Evolutionary conservation across 30 jellyfish, hydroid and myxozoan species (phyloP).

Genomic region (Pseudorhiza aurosa): DNA sequence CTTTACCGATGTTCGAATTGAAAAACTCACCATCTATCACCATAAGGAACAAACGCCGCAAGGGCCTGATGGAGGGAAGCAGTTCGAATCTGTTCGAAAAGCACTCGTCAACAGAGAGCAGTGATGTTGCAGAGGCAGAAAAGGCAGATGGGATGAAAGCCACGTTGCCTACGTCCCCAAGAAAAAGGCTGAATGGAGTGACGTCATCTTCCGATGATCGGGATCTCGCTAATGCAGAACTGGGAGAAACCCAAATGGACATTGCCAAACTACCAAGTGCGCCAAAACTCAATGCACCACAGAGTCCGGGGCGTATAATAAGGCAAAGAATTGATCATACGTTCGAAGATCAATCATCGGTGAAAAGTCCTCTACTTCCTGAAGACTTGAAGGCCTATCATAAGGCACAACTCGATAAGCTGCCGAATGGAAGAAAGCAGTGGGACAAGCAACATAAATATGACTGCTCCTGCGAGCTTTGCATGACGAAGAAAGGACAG

Average conservation of each 20-base stretch:
- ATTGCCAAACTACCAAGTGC: neutral
- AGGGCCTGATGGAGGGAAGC: slow-evolving; percentile 27
- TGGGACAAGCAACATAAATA: slow-evolving; percentile 29
- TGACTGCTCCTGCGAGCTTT: slow-evolving; percentile 52
- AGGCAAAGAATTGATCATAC: slow-evolving; percentile 58
- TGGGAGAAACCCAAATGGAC: too few species aligned
- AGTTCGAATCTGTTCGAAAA: neutral
- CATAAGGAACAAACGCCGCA: slow-evolving; percentile 23
- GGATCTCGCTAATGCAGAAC: neutral
- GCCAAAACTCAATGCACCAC: neutral
- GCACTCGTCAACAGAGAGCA: slow-evolving; percentile 18
- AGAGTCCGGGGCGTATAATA: slow-evolving; percentile 39
- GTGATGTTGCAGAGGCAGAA: slow-evolving; percentile 5
- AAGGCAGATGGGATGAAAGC: slow-evolving; percentile 9
- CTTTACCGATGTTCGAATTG: slow-evolving; percentile 42
- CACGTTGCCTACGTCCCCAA: slow-evolving; percentile 44
- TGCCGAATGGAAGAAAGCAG: slow-evolving; percentile 17
- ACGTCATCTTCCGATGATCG: slow-evolving; percentile 59
- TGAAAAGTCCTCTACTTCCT: slow-evolving; percentile 40
- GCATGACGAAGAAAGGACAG: slow-evolving; percentile 62
- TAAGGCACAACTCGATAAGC: slow-evolving; percentile 48
- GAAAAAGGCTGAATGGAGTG: slow-evolving; percentile 54
- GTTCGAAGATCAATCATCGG: slow-evolving; percentile 24
- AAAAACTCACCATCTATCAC: slow-evolving; percentile 59
- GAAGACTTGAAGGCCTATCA: slow-evolving; percentile 56